Evolutionary conservation across 2,113 vertebrate species (phyloP), one percentile per base, ranked within the genome.

Genomic region (Suricata suricatta): DNA sequence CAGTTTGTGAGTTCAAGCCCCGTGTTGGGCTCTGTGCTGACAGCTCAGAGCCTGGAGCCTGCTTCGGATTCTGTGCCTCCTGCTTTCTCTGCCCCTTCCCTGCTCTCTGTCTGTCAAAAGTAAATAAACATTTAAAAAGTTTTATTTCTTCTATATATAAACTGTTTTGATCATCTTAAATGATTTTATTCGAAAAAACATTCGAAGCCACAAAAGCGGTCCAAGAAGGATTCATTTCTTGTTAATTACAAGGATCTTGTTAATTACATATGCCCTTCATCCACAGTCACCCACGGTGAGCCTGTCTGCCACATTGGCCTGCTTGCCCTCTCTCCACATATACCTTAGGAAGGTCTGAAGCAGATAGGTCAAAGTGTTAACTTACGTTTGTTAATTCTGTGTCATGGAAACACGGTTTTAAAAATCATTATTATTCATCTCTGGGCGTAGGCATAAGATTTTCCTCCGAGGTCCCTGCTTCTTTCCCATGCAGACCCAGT

Each of bases 201-300:
- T 38, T 38, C 29, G 68, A 63, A 85, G 66, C 21, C 35, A 17
- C 19, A 10, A 9, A 77, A 72, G 16, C 66, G 69, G 44, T 12
- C 3, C 23, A 8, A 63, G 74, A 63, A 50, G 1, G 27, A 38
- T 2, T 3, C 1, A 3, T 12, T 3, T 27, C 0, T 2, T 52
- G 54, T 21, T 83, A 79, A 15, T n/a, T 47, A 3, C 23, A 41
- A 41, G 41, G 41, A 41, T 41, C 41, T 41, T 41, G 41, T 19
- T 82, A 77, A 19, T n/a, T 44, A 3, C 23, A 7, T 41, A 41
- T 2, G 14, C 21, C 31, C 74, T 52, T n/a, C 38, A 2, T 29
- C n/a, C 14, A 2, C n/a, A 47, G 3, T 13, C 44, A 1, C 52
- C 29, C 3, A 16, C 0, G 29, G 14, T 5, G 1, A 11, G 6